Evolutionary conservation across 2,797 vertebrate species (phyloP).

Genomic region (Platalea minor): DNA sequence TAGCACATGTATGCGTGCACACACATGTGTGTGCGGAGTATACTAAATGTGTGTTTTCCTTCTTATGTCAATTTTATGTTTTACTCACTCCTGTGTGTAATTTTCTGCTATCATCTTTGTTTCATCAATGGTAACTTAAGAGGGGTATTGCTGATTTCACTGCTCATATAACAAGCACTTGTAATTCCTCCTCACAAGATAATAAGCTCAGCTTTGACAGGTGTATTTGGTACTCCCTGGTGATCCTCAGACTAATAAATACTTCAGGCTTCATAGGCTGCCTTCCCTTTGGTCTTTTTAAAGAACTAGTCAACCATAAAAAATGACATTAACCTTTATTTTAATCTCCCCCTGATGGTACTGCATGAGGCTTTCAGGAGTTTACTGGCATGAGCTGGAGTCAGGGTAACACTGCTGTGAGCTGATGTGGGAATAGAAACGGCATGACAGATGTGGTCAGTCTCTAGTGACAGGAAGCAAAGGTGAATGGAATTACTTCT

Average conservation of each 20-base stretch:
- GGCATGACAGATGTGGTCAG: neutral
- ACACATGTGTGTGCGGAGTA: too few relatives aligned
- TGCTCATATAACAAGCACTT: neutral
- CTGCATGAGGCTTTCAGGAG: neutral
- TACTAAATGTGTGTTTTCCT: neutral
- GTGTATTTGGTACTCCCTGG: neutral
- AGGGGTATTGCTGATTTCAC: neutral
- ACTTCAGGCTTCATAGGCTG: conserved; percentile 23
- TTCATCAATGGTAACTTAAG: neutral
- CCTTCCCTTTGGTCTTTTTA: conserved; percentile 41
- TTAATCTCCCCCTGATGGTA: conserved; percentile 26
- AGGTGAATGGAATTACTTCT: neutral
- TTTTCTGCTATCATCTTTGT: neutral
- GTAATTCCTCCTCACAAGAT: neutral
- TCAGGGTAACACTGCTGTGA: neutral
- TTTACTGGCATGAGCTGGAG: neutral
- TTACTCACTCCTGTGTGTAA: neutral
- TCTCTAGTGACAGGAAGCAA: neutral
- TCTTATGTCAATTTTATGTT: neutral
- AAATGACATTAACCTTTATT: conserved; percentile 68
- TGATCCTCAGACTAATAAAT: conserved; percentile 49
- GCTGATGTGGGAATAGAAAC: neutral
- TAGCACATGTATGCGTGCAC: rapidly evolving
- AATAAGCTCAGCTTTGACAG: conserved; percentile 4
- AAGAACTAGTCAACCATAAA: conserved; percentile 53